Evolutionary conservation across 2,888 invertebrate genomes (phyloP), one percentile per base, ranked within the genome.

Genomic region (Alcis repandata): DNA sequence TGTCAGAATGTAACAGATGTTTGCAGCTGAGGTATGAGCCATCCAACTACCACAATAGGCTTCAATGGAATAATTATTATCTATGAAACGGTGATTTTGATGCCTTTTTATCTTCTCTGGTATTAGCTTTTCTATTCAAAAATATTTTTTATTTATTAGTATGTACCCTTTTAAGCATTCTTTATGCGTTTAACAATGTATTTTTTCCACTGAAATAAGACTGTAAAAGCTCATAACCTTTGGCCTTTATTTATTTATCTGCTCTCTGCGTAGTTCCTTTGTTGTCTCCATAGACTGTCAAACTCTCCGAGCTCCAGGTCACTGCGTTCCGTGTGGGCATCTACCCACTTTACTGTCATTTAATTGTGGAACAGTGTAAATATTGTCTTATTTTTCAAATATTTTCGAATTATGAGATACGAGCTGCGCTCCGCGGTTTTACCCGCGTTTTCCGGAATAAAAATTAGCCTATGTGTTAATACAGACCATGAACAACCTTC

Each of bases 1-100:
- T 46, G 27, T 48, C 51, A 33, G 54, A 59, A 32, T 51, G 65
- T 60, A 51, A 53, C 60, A 60, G 56, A 65, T 60, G 65, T 51
- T 17, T 33, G 15, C 41, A 38, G 48, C 53, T 53, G 13, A 41
- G 36, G 38, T 27, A 60, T 65, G 45, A 60, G n/a, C 46, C 49
- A 40, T 57, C 45, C 59, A 54, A 60, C 56, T 60, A 46, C 38
- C 36, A 49, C 40, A 2, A 48, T 48, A 9, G 17, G 0, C 32
- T 15, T 13, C 11, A 54, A 52, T n/a, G 43, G 22, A 11, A 45
- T 13, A 45, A n/a, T 27, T 13, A 27, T 15, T 9, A 48, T 48
- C 9, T 48, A 1, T 15, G 8, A 32, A 13, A 56, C n/a, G 48
- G 33, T 6, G 27, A 15, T 32, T 53, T 46, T 48, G 19, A 46